These are phyloP conservation scores for Otolemur crassicaudatus DNA, from an alignment of 2,797 vertebrate genomes.

Conservation along the genomic window DNA sequence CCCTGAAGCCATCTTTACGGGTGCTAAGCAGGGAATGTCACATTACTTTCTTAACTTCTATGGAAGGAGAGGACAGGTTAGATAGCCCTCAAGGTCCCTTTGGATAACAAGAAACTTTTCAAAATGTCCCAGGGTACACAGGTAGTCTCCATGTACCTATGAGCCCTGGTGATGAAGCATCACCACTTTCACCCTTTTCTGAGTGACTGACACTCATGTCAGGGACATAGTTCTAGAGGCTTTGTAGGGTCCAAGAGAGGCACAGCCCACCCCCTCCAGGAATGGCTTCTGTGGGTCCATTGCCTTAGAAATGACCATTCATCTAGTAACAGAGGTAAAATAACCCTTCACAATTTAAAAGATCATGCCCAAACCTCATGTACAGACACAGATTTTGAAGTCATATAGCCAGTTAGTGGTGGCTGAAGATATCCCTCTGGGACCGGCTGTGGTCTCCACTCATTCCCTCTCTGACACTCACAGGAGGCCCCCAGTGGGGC, in stretches of 20 bases:
- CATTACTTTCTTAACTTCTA: background rate
- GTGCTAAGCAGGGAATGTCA: background rate
- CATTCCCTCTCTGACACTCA: background rate
- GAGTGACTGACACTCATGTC: background rate
- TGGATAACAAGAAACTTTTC: background rate
- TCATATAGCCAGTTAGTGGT: background rate
- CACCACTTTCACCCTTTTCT: background rate
- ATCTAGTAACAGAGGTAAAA: background rate
- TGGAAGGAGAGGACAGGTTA: background rate
- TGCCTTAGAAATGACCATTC: background rate
- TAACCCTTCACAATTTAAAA: background rate
- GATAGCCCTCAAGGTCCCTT: background rate
- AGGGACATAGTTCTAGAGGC: background rate
- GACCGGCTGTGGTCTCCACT: background rate
- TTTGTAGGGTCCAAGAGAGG: background rate
- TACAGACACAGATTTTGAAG: background rate
- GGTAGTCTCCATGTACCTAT: background rate
- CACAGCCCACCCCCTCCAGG: background rate
- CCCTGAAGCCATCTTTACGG: background rate
- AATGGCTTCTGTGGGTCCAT: background rate
- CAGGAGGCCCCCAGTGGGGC: background rate
- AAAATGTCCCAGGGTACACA: background rate
- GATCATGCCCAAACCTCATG: background rate
- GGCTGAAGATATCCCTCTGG: background rate
- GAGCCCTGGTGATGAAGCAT: background rate